A percentile compares a stretch with the other conserved stretches of the same genome.
Evolutionary conservation across 2,797 vertebrate genomes (phyloP).

Genomic region (Falco cherrug): DNA sequence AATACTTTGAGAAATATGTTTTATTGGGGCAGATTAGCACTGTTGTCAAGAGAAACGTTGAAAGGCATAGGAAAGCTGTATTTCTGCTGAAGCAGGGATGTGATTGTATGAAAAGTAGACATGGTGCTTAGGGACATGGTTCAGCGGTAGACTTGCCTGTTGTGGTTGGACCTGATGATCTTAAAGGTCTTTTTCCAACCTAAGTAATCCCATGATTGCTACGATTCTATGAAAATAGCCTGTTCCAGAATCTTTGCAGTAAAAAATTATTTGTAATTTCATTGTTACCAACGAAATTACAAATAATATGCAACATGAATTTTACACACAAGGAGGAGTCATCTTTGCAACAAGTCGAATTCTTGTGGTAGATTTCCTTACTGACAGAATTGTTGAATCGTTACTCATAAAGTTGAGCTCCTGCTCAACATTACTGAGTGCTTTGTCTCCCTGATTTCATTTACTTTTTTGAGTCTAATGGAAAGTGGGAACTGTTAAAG

Average conservation of each 20-base stretch:
- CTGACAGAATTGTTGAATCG: too few species aligned
- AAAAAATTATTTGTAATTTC: neutral
- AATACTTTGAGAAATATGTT: neutral
- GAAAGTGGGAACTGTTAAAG: neutral
- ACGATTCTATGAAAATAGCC: neutral
- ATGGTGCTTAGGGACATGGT: neutral
- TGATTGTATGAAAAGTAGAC: neutral
- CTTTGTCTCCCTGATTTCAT: neutral
- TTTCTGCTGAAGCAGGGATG: neutral
- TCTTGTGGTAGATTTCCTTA: too few species aligned
- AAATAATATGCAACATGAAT: too few species aligned
- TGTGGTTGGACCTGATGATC: neutral
- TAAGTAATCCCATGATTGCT: neutral
- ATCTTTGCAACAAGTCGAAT: too few species aligned
- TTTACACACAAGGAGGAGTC: too few species aligned
- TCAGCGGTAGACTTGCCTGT: neutral
- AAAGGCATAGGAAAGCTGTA: neutral
- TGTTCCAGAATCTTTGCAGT: neutral
- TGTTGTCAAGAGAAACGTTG: neutral
- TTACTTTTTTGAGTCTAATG: neutral
- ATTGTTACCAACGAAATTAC: too few species aligned
- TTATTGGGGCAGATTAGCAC: neutral
- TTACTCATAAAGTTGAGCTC: neutral
- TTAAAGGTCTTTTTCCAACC: neutral
- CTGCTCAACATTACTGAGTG: neutral